phyloP scores from a whole-genome alignment of 2,888 invertebrate species.

The Aphidoletes aphidimyza region DNA sequence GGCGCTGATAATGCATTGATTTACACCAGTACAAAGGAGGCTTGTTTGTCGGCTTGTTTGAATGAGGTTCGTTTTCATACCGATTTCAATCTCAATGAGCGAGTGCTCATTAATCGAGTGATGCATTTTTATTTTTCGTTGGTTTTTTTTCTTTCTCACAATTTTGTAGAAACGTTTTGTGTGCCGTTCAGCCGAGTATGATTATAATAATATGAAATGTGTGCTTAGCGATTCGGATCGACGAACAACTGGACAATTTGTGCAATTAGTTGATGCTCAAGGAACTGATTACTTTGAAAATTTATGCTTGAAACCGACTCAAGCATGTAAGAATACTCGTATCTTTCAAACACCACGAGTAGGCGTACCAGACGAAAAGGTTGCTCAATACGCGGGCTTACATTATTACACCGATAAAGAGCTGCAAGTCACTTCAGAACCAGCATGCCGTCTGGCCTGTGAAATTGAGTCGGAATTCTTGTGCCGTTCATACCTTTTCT shows the following conservation, averaged over 20 bases:
- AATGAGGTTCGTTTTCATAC: slow-evolving; percentile 77
- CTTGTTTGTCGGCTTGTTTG: slow-evolving; percentile 90
- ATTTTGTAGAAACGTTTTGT: slow-evolving; percentile 82
- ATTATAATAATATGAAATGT: slow-evolving; percentile 91
- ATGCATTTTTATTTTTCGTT: slow-evolving; percentile 17
- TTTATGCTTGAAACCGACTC: slow-evolving; percentile 86
- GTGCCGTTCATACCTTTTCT: slow-evolving; percentile 83
- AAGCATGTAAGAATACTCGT: slow-evolving; percentile 87
- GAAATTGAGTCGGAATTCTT: slow-evolving; percentile 93
- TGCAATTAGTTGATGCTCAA: slow-evolving; percentile 90
- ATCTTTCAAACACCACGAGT: slow-evolving; percentile 84
- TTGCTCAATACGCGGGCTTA: slow-evolving; percentile 89
- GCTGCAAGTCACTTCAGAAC: slow-evolving; percentile 86
- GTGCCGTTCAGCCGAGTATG: slow-evolving; percentile 92
- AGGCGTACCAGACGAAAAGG: slow-evolving; percentile 90
- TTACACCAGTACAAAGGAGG: slow-evolving; percentile 93
- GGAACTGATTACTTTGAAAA: slow-evolving; percentile 85
- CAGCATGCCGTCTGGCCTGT: slow-evolving; percentile 89
- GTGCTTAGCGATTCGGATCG: slow-evolving; percentile 91
- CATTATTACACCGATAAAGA: slow-evolving; percentile 96
- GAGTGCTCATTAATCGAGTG: slow-evolving; percentile 26
- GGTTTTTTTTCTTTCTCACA: slow-evolving; percentile 53
- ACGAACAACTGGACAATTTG: slow-evolving; percentile 85
- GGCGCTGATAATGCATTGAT: slow-evolving; percentile 91
- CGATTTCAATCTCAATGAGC: slow-evolving; percentile 21